Conservation (phyloP, 2,113 vertebrate genomes). For the Silurus meridionalis region DNA sequence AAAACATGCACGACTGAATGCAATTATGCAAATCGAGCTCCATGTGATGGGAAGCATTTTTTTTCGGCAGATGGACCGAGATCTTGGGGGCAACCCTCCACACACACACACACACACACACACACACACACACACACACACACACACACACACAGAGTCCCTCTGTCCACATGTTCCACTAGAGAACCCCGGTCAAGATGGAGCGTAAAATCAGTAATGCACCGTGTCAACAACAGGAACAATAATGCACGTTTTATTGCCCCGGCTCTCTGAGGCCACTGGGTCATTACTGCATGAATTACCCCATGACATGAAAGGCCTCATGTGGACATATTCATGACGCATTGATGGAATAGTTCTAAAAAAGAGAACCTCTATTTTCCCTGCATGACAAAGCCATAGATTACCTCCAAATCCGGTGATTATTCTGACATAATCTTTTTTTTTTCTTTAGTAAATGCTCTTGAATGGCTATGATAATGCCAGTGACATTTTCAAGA, state of each 20-base stretch:
- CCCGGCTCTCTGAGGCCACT: slow-evolving; percentile 72
- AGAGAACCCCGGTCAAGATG: slow-evolving; percentile 62
- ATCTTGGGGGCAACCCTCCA: slow-evolving; percentile 69
- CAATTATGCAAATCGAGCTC: slow-evolving; percentile 59
- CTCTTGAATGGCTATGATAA: background rate
- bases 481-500: background rate
- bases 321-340: slow-evolving; percentile 70
- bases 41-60: slow-evolving; percentile 62
- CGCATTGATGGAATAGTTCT: slow-evolving; percentile 67
- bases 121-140: slow-evolving; percentile 74
- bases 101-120: slow-evolving; percentile 81
- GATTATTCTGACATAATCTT: background rate
- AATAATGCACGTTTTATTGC: slow-evolving; percentile 83
- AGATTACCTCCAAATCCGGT: slow-evolving; percentile 30
- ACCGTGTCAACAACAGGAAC: slow-evolving; percentile 80
- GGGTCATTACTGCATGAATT: slow-evolving; percentile 75
- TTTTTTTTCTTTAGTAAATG: background rate
- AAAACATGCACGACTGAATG: slow-evolving; percentile 48
- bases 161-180: slow-evolving; percentile 62
- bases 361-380: slow-evolving; percentile 58
- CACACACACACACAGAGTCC: slow-evolving; percentile 79
- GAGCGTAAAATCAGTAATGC: slow-evolving; percentile 81
- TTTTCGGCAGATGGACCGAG: slow-evolving; percentile 85
- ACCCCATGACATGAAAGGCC: slow-evolving; percentile 79
- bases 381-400: slow-evolving; percentile 54